Evolutionary conservation across 1,140 invertebrate genomes (phyloP), one percentile per base, ranked within the genome.

Genomic region (Micrasema minimum): DNA sequence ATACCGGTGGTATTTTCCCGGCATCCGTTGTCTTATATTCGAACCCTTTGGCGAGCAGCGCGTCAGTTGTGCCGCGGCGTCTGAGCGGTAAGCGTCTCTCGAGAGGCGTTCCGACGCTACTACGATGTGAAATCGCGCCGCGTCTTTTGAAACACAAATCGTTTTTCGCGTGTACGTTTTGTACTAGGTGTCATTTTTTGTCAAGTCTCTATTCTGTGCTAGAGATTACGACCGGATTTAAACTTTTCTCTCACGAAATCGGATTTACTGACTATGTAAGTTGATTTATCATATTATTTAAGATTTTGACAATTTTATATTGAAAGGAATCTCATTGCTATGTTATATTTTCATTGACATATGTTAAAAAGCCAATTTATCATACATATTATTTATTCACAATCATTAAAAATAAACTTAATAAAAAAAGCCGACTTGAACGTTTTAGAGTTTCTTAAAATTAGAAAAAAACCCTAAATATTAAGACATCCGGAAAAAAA

Each of bases 21-120:
- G 45, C 41, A 20, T 43, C 23, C 11, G 57, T 62, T 41, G 35
- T 62, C 69, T 74, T 74, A 74, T 69, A 74, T 74, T 71, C 69
- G 72, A 74, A 74, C 72, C 72, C 72, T 74, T 74, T 74, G 48
- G 72, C 22, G 20, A 11, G 50, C 23, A 57, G 72, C 53, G 69
- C 72, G 69, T 61, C 72, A 74, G 72, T 74, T 68, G 64, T 66
- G 72, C 55, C 72, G 72, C 72, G 72, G 50, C 69, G 46, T 50
- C 18, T 53, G 66, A 66, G 53, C 67, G 59, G 72, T 55, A 35
- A 66, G 62, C 61, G 53, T 61, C 72, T 48, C 22, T 31, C 46
- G 43, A 37, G 26, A 53, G 46, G 35, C 38, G 35, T 43, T 10
- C 31, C 43, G 66, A 43, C 51, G 66, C 37, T 65, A 37, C n/a